Evolutionary conservation across 2,888 invertebrate species (phyloP), one percentile per base, ranked within the genome.

Genomic region (Drosophila pullipes): DNA sequence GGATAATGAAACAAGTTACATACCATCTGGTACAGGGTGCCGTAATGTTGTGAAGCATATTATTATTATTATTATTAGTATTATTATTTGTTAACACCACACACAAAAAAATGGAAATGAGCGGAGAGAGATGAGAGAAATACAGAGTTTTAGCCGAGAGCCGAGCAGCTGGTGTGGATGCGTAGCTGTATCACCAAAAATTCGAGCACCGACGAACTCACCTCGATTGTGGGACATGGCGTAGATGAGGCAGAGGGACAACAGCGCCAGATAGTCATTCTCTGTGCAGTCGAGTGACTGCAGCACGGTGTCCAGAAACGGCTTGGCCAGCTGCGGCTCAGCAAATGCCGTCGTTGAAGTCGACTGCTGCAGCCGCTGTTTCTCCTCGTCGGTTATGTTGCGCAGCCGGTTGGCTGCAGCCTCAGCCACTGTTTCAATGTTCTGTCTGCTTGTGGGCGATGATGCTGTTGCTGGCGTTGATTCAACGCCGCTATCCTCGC

Each of bases 171-270:
- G 55, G 28, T 59, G 28, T 16, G n/a, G 10, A 31, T 54, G 37
- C 28, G 7, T 47, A 58, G 5, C 39, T 61, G 66, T 75, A 59
- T 72, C 50, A 53, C 54, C 31, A 63, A 11, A 16, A 11, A 52
- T 4, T 18, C 4, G 11, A n/a, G 5, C 6, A 16, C 3, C 31
- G 10, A 18, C 2, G 0, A 66, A 89, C 94, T 94, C 94, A 99
- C 99, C 99, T 96, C 96, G 95, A 94, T 99, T 99, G 92, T 97
- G 97, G 72, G 97, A 97, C 93, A 99, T 95, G 18, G 99, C 98
- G 93, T 98, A 98, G 49, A 99, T 95, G 71, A 99, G 94, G 93
- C 98, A 98, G 22, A 99, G 94, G 5, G 97, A 96, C 93, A 99
- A 97, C 71, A 99, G 94, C 9, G 99, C 96, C 54, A 97, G 96